phyloP scores from a whole-genome alignment of 2,888 invertebrate species.

The Homarus gammarus region DNA sequence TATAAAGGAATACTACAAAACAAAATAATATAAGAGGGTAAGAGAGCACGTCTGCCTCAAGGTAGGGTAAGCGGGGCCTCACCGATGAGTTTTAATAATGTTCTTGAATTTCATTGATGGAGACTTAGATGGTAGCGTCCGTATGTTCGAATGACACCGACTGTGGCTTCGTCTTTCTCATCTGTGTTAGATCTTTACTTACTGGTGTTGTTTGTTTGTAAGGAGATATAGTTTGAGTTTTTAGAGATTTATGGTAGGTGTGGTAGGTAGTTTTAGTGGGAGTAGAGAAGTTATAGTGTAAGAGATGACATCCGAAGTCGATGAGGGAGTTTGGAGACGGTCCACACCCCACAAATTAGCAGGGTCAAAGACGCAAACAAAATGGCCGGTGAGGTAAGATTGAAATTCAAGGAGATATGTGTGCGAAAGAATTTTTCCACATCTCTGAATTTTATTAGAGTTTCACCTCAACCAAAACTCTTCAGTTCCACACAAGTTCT shows the following conservation, averaged over 20 bases:
- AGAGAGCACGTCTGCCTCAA: neutral
- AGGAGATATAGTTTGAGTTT: neutral
- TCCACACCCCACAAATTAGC: slow-evolving; percentile 64
- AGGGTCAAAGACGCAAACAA: slow-evolving; percentile 68
- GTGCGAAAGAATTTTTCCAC: slow-evolving; percentile 18
- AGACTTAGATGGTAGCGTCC: slow-evolving; percentile 50
- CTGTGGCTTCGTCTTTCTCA: slow-evolving; percentile 30
- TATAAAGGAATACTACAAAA: neutral
- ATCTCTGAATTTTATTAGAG: slow-evolving; percentile 12
- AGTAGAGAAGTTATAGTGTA: neutral
- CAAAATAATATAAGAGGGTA: neutral
- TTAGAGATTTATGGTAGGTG: neutral
- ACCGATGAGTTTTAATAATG: slow-evolving; percentile 52
- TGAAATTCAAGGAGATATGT: slow-evolving; percentile 59
- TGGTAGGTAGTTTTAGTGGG: neutral
- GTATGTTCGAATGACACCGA: slow-evolving; percentile 6
- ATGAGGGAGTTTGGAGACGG: neutral
- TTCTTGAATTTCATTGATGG: slow-evolving; percentile 64
- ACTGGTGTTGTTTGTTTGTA: too few relatives aligned
- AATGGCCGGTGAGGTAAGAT: slow-evolving; percentile 68
- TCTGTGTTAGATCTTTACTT: too few relatives aligned
- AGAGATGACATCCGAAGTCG: neutral
- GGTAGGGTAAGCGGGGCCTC: slow-evolving; percentile 1
- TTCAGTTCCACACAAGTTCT: neutral
- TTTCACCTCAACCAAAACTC: neutral